Evolutionary conservation across 2,113 vertebrate species (phyloP), one percentile per base, ranked within the genome.

Genomic region (Erinaceus europaeus): DNA sequence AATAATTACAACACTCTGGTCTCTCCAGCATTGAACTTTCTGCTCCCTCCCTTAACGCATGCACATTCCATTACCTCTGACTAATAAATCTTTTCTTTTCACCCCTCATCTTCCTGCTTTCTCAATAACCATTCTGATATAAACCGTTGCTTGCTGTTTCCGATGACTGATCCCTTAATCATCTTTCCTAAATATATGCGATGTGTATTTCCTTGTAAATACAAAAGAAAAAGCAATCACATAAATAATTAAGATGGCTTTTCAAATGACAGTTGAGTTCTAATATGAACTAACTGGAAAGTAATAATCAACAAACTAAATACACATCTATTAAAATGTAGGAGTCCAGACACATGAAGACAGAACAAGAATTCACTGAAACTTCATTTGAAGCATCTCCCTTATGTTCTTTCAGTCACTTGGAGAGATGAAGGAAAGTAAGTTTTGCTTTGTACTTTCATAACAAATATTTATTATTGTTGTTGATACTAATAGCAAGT

Each of bases 221-320:
- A 94, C 88, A 94, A 92, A 94, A 81, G 90, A 84, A 87, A 94
- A 94, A 82, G 90, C 94, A 94, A 94, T 89, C 94, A 89, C 82
- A 85, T 94, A 90, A 95, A 94, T 94, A 94, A 94, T 92, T 90
- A 93, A 93, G 92, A 94, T 82, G 82, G 92, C 85, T 93, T 94
- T 92, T 93, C 91, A 91, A 92, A 93, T 78, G 94, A 94, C 92
- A 92, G 95, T 64, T 74, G 85, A 93, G 88, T 82, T 74, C 84
- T 93, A 93, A 91, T 89, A 87, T 79, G 42, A 84, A 78, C 71
- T 78, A 32, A 74, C 85, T 84, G 88, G 92, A 82, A 95, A 95
- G 94, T 80, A 91, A 87, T 91, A 86, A 92, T 92, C 95, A 93
- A 95, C 92, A 90, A 93, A 92, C 92, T 93, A 92, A 94, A 92